Percentiles rank a stretch among this genome's conserved stretches.
Evolutionary conservation across 2,888 invertebrate species (phyloP).

Genomic region (Tenthredo notha): DNA sequence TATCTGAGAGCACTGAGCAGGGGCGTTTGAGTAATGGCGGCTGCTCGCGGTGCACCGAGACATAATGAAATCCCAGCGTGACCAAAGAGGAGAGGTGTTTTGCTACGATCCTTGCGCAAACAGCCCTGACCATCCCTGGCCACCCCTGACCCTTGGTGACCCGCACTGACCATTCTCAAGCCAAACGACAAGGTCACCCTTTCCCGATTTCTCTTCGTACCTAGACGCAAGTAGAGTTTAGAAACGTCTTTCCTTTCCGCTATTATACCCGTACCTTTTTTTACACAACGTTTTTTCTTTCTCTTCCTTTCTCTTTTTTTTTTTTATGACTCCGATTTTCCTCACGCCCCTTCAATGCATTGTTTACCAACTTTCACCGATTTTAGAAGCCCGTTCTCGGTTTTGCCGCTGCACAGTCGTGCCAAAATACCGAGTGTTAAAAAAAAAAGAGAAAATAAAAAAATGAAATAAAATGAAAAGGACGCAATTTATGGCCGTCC

Average conservation of each 20-base stretch:
- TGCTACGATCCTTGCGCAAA: slow-evolving; percentile 35
- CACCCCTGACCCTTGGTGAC: slow-evolving; percentile 48
- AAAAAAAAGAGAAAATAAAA: slow-evolving; percentile 62
- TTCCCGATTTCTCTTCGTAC: slow-evolving; percentile 39
- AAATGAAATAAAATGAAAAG: slow-evolving; percentile 60
- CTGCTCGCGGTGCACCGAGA: slow-evolving; percentile 55
- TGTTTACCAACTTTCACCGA: slow-evolving; percentile 47
- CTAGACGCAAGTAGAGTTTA: slow-evolving; percentile 49
- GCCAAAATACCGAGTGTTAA: neutral
- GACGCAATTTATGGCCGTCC: slow-evolving; percentile 71
- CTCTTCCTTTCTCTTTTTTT: slow-evolving; percentile 58
- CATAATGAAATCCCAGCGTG: slow-evolving; percentile 37
- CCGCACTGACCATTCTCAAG: slow-evolving; percentile 64
- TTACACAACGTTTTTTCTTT: slow-evolving; percentile 62
- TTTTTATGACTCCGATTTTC: slow-evolving; percentile 7
- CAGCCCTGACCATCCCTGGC: slow-evolving; percentile 47
- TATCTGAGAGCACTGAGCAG: slow-evolving; percentile 41
- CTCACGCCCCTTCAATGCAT: slow-evolving; percentile 29
- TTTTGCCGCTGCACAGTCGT: slow-evolving; percentile 9
- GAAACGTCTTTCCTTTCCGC: slow-evolving; percentile 56
- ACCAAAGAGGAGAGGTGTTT: slow-evolving; percentile 24
- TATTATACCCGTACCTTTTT: slow-evolving; percentile 58
- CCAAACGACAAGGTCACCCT: slow-evolving; percentile 45
- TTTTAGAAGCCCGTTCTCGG: slow-evolving; percentile 40
- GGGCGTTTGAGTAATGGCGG: slow-evolving; percentile 68